phyloP scores from a whole-genome alignment of 2,797 vertebrate genomes.

The Trichosurus vulpecula region DNA sequence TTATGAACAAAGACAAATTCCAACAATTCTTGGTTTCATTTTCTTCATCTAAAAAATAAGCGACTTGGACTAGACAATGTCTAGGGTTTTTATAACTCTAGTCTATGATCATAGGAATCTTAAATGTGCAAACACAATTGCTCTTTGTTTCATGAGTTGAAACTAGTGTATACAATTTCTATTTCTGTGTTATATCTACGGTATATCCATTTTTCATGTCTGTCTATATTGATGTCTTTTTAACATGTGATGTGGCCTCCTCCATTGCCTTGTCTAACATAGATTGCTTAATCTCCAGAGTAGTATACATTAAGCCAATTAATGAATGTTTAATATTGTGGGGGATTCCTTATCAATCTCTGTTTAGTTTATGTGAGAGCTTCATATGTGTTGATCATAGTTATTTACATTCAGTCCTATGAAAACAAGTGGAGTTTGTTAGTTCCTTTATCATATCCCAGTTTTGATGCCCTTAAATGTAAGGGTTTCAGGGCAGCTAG shows the following conservation, averaged over 20 bases:
- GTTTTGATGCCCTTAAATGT: not conserved
- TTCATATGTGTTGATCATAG: not conserved
- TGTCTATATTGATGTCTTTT: not conserved
- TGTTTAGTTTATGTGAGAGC: not conserved
- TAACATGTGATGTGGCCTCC: not conserved
- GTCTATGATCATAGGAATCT: not conserved
- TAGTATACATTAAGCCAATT: not conserved
- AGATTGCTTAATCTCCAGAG: not conserved
- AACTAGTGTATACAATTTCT: not conserved
- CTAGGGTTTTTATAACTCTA: not conserved
- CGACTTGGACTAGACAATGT: not conserved
- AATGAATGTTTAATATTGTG: not conserved
- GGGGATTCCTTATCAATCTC: not conserved
- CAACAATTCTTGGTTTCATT: not conserved
- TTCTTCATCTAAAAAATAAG: not conserved
- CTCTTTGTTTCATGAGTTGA: not conserved
- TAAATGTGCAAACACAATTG: not conserved
- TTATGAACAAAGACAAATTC: not conserved
- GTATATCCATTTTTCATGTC: not conserved
- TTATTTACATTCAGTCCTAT: not conserved
- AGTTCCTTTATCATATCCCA: not conserved
- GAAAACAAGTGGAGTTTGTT: not conserved
- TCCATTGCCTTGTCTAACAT: not conserved
- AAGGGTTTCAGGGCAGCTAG: too few relatives aligned
- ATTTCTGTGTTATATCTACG: not conserved